phyloP scores from a whole-genome alignment of 92 coral and sea anemone genomes.

The Scolanthus callimorphus region DNA sequence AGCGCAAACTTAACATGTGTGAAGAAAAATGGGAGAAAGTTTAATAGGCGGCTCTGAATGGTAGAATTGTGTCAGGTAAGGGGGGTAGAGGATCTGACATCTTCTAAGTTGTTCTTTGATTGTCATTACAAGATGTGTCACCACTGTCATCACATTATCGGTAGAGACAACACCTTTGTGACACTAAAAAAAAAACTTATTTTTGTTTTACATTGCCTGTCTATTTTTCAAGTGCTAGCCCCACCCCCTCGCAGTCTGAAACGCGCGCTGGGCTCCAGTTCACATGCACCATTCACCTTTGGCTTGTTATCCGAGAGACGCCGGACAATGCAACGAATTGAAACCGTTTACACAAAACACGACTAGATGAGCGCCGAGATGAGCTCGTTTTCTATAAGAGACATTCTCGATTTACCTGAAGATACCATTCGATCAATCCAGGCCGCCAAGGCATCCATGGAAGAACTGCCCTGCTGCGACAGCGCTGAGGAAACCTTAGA shows the following conservation, averaged over 20 bases:
- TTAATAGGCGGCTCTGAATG: slow-evolving; percentile 51
- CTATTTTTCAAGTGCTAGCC: slow-evolving; percentile 68
- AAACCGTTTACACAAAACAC: slow-evolving; percentile 56
- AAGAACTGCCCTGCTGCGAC: background rate
- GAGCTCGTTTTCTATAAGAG: slow-evolving; percentile 76
- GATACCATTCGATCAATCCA: slow-evolving; percentile 67
- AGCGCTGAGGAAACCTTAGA: background rate
- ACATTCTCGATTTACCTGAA: slow-evolving; percentile 88
- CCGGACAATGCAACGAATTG: slow-evolving; percentile 8
- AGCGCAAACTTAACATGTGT: slow-evolving; percentile 58
- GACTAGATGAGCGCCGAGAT: slow-evolving; percentile 32
- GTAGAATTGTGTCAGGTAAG: slow-evolving; percentile 53
- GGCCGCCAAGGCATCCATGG: slow-evolving; percentile 14
- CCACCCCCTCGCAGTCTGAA: slow-evolving; percentile 53
- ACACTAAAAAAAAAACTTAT: slow-evolving; percentile 81
- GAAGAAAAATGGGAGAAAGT: slow-evolving; percentile 44
- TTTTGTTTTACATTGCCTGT: slow-evolving; percentile 81
- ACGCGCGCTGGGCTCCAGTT: slow-evolving; percentile 44
- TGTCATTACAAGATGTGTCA: slow-evolving; percentile 82
- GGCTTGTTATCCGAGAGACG: slow-evolving; percentile 54
- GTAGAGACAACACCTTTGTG: slow-evolving; percentile 81
- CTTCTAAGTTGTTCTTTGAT: slow-evolving; percentile 53
- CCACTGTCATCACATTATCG: slow-evolving; percentile 62
- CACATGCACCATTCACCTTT: slow-evolving; percentile 51
- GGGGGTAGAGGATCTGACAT: slow-evolving; percentile 61